phyloP scores from a whole-genome alignment of 2,797 vertebrate species.

The Hybognathus amarus region DNA sequence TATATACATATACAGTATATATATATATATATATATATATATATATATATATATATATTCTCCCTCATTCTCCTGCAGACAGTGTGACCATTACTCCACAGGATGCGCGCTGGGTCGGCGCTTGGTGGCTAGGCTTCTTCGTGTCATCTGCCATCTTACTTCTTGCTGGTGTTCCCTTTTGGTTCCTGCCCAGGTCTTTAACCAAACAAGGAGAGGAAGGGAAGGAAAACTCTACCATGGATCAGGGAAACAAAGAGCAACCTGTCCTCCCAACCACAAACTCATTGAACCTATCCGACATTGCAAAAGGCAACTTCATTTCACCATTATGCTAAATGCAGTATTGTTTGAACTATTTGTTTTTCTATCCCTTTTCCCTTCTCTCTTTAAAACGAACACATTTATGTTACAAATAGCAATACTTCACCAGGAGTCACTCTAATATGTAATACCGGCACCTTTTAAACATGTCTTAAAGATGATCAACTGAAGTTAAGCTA shows the following conservation, averaged over 20 bases:
- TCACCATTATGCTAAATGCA: background rate
- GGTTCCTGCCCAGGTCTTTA: constrained; percentile 81
- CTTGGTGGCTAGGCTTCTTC: constrained; percentile 89
- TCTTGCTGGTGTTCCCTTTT: constrained; percentile 84
- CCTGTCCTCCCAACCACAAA: background rate
- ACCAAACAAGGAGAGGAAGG: constrained; percentile 67
- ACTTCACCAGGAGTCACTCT: background rate
- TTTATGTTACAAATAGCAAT: background rate
- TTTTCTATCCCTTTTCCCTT: background rate
- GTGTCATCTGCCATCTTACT: constrained; percentile 78
- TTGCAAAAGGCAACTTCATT: constrained; percentile 72
- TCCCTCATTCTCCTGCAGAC: constrained; percentile 68
- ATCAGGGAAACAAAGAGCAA: constrained; percentile 2
- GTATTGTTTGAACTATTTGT: background rate
- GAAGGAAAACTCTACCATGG: background rate
- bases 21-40: too few relatives aligned
- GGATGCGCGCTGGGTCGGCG: constrained; percentile 87
- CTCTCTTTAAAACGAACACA: background rate
- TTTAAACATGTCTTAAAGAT: background rate
- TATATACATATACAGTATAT: too few relatives aligned
- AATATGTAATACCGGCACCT: background rate
- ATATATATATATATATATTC: too few relatives aligned
- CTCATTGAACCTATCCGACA: constrained; percentile 65
- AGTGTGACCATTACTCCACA: constrained; percentile 80
- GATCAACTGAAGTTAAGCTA: background rate